Conservation (phyloP, 1,140 invertebrate genomes). For the Dolichoris vasculosae region DNA sequence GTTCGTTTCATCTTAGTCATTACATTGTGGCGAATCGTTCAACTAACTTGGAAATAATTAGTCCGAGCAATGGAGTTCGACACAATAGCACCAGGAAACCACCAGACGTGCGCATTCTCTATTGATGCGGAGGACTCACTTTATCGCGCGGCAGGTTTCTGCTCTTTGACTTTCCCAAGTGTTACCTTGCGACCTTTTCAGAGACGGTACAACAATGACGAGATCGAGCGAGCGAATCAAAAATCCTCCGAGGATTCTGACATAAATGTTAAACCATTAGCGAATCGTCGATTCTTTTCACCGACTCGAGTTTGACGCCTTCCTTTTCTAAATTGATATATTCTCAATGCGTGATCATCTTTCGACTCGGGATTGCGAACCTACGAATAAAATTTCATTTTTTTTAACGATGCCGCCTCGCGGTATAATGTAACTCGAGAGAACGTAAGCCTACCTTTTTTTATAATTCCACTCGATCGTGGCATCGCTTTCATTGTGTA, state of each 20-base stretch:
- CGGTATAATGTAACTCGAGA: too few relatives aligned
- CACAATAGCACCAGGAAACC: slow-evolving; percentile 61
- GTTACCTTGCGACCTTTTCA: background rate
- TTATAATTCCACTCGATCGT: background rate
- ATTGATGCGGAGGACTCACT: slow-evolving; percentile 38
- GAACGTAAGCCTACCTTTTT: background rate
- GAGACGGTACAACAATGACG: background rate
- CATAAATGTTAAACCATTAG: background rate
- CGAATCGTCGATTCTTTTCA: background rate
- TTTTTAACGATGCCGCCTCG: too few relatives aligned
- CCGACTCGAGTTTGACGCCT: background rate
- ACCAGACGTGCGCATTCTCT: background rate
- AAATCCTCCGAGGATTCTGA: background rate
- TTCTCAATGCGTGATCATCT: too few relatives aligned
- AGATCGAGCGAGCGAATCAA: background rate
- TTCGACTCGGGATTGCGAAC: too few relatives aligned
- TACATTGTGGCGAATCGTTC: slow-evolving; percentile 72
- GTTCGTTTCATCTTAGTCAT: slow-evolving; percentile 66
- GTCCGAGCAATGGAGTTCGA: slow-evolving; percentile 71
- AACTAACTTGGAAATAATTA: slow-evolving; percentile 74
- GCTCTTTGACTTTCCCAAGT: slow-evolving; percentile 1
- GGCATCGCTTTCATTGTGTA: background rate
- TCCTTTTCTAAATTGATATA: too few relatives aligned
- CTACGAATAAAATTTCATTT: too few relatives aligned
- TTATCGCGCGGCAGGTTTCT: slow-evolving; percentile 4